These are phyloP conservation scores for Xenentodon cancila DNA, from an alignment of 2,797 vertebrate genomes.

Conservation along the genomic window DNA sequence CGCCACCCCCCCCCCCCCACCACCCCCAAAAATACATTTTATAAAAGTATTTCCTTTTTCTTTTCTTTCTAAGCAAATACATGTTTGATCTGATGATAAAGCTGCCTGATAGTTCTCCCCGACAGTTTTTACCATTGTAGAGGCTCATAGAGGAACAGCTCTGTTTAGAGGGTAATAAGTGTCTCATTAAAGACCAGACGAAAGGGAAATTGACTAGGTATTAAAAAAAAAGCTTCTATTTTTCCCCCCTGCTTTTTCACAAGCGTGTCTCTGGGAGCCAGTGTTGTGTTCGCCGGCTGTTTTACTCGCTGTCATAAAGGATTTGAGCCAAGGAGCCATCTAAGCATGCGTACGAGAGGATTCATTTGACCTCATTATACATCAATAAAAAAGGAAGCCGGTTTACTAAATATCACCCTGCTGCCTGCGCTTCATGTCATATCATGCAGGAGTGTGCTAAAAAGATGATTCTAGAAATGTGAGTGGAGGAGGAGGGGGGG, in stretches of 20 bases:
- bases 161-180: constrained; percentile 75
- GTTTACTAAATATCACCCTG: constrained; percentile 99
- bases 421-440: constrained; percentile 92
- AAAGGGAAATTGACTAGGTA: constrained; percentile 71
- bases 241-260: constrained; percentile 33
- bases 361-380: constrained; percentile 99
- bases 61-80: constrained; percentile 51
- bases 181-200: constrained; percentile 78
- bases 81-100: constrained; percentile 69
- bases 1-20: no score
- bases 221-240: constrained; percentile 24
- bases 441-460: constrained; percentile 91
- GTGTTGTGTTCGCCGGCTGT: constrained; percentile 93
- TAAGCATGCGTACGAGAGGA: constrained; percentile 96
- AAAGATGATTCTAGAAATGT: constrained; percentile 92
- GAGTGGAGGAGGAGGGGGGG: constrained; percentile 68
- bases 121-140: constrained; percentile 62
- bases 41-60: constrained; percentile 8
- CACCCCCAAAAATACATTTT: background rate
- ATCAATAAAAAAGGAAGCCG: constrained; percentile 98
- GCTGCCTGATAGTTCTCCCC: constrained; percentile 60
- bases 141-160: constrained; percentile 61
- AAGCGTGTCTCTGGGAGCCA: constrained; percentile 86
- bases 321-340: constrained; percentile 94
- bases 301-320: constrained; percentile 97